Evolutionary conservation across 1,140 invertebrate genomes (phyloP).

Genomic region (Sarcophaga peregrina): DNA sequence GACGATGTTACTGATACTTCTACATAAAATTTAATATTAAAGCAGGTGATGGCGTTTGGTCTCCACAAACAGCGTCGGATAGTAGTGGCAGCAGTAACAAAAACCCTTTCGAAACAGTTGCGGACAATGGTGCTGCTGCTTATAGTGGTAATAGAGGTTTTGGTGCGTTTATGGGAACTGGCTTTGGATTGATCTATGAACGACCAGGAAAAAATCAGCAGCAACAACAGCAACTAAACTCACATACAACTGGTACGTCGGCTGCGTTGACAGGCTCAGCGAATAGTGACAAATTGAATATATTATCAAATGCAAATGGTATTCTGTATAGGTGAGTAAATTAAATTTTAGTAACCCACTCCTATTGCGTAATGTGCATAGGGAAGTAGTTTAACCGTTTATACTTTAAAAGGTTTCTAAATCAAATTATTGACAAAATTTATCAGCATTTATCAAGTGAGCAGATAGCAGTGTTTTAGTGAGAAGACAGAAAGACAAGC

Average conservation of each 20-base stretch:
- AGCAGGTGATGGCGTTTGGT: not conserved
- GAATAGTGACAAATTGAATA: not conserved
- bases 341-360: not conserved
- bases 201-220: too few species aligned
- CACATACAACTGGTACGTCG: not conserved
- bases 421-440: too few species aligned
- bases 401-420: too few species aligned
- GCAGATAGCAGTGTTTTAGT: too few species aligned
- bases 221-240: not conserved
- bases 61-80: not conserved
- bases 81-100: not conserved
- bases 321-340: constrained; percentile 19
- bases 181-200: not conserved
- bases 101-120: not conserved
- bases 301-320: constrained; percentile 22
- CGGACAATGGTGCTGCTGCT: not conserved
- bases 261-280: not conserved
- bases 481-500: too few species aligned
- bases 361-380: too few species aligned
- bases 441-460: too few species aligned
- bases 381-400: too few species aligned
- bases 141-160: not conserved
- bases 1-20: too few species aligned
- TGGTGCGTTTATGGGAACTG: not conserved
- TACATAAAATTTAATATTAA: not conserved